These are phyloP conservation scores for Halcyon smyrnensis DNA, from an alignment of 2,797 vertebrate species.

Conservation along the genomic window DNA sequence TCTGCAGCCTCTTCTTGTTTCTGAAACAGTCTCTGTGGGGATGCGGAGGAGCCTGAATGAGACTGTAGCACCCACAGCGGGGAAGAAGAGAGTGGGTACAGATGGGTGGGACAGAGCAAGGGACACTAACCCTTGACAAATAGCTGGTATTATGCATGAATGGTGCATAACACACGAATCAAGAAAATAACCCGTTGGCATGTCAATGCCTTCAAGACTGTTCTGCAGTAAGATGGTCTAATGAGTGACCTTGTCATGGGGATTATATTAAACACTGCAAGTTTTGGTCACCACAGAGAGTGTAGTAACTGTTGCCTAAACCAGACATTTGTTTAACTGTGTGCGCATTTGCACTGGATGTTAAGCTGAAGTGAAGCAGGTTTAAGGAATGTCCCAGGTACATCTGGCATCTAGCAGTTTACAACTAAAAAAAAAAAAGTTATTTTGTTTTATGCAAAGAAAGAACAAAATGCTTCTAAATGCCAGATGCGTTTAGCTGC, in stretches of 20 bases:
- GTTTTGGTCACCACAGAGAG: neutral
- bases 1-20: neutral
- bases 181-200: neutral
- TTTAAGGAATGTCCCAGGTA: neutral
- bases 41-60: neutral
- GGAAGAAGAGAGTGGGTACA: neutral
- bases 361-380: neutral
- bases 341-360: neutral
- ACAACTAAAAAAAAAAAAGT: neutral
- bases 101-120: neutral
- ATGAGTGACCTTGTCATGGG: neutral
- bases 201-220: neutral
- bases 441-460: neutral
- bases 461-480: neutral
- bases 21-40: neutral
- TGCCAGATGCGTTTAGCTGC: neutral
- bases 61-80: neutral
- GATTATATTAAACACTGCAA: neutral
- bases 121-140: neutral
- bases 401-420: neutral
- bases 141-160: neutral
- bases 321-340: neutral
- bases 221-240: neutral
- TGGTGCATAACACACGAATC: rapidly evolving
- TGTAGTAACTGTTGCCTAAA: neutral